Conservation (phyloP, 2,113 vertebrate genomes). For the Cranoglanis bouderius region DNA sequence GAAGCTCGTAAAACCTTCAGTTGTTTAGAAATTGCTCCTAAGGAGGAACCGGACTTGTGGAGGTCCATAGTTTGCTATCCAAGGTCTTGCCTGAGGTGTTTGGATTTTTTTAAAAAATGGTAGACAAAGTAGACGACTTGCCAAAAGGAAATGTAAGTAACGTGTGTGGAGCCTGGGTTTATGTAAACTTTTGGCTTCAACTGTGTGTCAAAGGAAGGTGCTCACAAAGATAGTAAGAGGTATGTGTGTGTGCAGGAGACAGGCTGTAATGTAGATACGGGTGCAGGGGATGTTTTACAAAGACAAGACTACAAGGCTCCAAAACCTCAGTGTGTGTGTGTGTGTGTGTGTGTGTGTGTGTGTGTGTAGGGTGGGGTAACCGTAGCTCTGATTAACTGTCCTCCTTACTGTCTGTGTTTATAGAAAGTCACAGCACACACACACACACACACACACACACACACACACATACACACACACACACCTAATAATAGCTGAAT, state of each 20-base stretch:
- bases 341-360: constrained; percentile 52
- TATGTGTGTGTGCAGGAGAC: not conserved
- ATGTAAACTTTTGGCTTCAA: not conserved
- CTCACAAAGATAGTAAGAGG: not conserved
- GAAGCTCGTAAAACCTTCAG: not conserved
- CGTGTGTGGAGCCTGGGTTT: not conserved
- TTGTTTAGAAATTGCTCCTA: not conserved
- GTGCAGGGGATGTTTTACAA: constrained; percentile 24
- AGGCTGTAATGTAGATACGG: constrained; percentile 16
- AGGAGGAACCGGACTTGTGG: not conserved
- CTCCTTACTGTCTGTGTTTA: constrained; percentile 66
- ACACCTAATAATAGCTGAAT: not conserved
- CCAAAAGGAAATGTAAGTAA: not conserved
- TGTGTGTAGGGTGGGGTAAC: constrained; percentile 60
- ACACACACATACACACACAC: constrained; percentile 39
- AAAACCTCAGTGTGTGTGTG: constrained; percentile 53
- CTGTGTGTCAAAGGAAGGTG: not conserved
- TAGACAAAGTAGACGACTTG: not conserved
- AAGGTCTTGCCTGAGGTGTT: not conserved
- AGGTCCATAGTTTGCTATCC: not conserved
- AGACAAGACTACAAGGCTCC: constrained; percentile 6
- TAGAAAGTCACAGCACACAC: constrained; percentile 51
- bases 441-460: constrained; percentile 46
- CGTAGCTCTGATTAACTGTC: constrained; percentile 62
- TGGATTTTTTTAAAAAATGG: not conserved